phyloP scores from a whole-genome alignment of 1,140 invertebrate species.

The Zaprionus tsacasi region DNA sequence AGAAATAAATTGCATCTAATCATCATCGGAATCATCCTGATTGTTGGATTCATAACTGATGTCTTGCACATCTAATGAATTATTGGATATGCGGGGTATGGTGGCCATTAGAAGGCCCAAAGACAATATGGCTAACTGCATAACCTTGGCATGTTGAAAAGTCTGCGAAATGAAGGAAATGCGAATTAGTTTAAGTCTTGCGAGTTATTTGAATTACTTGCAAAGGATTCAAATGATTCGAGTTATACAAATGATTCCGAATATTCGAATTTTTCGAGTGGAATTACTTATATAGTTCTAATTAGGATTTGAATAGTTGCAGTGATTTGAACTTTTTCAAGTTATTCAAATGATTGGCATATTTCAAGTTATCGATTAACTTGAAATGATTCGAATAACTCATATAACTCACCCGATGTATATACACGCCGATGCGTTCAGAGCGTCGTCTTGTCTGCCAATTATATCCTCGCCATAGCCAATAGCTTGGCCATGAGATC shows the following conservation, averaged over 20 bases:
- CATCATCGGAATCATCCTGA: not conserved
- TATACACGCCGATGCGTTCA: conserved; percentile 55
- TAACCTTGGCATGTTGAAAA: conserved; percentile 66
- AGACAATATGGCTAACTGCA: conserved; percentile 60
- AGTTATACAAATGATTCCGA: not conserved
- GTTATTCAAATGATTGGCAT: not conserved
- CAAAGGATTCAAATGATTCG: not conserved
- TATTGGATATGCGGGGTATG: not conserved
- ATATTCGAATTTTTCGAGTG: not conserved
- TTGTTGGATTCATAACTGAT: conserved; percentile 8
- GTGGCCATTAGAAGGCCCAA: conserved; percentile 47
- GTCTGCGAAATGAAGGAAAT: conserved; percentile 36
- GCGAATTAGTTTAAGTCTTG: not conserved
- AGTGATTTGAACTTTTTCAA: too few relatives aligned
- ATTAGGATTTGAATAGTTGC: too few relatives aligned
- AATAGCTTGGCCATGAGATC: conserved; percentile 67
- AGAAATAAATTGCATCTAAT: not conserved
- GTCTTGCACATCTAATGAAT: conserved; percentile 25
- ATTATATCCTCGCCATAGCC: conserved; percentile 62
- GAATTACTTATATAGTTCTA: not conserved
- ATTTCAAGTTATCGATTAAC: not conserved
- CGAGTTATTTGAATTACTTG: too few relatives aligned
- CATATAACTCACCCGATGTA: conserved; percentile 51
- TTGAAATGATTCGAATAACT: not conserved
- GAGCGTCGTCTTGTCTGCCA: conserved; percentile 56